Base-by-base conservation (phyloP, 2,888 invertebrate species). In the Orthonychiurus folsomi region DNA sequence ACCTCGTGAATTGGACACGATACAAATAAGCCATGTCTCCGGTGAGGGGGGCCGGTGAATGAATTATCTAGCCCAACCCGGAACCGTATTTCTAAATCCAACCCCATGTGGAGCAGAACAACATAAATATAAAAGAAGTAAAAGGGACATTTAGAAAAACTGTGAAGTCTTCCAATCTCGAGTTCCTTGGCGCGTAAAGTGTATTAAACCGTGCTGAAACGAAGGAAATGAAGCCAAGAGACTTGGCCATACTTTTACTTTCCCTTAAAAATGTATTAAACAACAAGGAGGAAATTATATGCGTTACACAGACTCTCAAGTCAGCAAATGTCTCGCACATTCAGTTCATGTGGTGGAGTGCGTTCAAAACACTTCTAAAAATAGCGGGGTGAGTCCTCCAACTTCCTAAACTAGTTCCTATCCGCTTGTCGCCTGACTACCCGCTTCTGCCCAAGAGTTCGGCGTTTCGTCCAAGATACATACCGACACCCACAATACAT, bases 161-260 rank as follows among this genome's bases (percentile, higher is more conserved):
- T 37, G 37, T 37, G 37, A 37, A 37, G 9, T 37, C n/a, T n/a
- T 15, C 37, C 15, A 15, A 37, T 37, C 37, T 37, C 9, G 15
- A 37, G 37, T 37, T 37, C 37, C 37, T 37, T 37, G 37, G 37
- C 37, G 37, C 37, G 37, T 37, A 37, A 37, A 37, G 37, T 37
- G 37, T 37, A 37, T 9, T 37, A 37, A 37, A 37, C 37, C 37
- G 37, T 37, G 37, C 37, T 37, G n/a, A 37, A 37, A 15, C 15
- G 15, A 37, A 37, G 5, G 37, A 37, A 5, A 37, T 37, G 37
- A 37, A 37, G 37, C 37, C 37, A 37, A 37, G 37, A 15, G 37
- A 37, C 37, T 37, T 37, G 37, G 37, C 37, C 37, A 15, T 15
- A 37, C 37, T 37, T 37, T 37, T 37, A 15, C 37, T 37, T 37